Evolutionary conservation across 2,113 vertebrate species (phyloP), one percentile per base, ranked within the genome.

Genomic region (Nesogale talazaci): DNA sequence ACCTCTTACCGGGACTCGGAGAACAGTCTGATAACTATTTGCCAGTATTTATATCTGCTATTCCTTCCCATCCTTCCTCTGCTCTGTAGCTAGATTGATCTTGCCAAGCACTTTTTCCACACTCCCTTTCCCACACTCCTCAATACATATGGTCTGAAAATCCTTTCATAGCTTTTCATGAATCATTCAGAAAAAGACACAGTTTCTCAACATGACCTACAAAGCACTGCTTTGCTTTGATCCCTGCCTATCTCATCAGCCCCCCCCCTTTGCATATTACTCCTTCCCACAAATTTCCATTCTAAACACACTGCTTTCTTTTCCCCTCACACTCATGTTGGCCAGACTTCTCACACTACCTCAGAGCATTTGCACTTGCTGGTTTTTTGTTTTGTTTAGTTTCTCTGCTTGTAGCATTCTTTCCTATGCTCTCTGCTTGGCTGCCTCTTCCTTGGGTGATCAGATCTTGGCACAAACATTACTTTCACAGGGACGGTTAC

Each of bases 81-180:
- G 36, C 22, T 27, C 19, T 56, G 3, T 25, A 40, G 19, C 34
- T 63, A 38, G 31, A 86, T 27, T 34, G 36, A 87, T 25, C 57
- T 67, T 85, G 57, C 89, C 92, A 87, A n/a, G 11, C 14, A 16
- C 42, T 31, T 72, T 92, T 81, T 83, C 36, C 34, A 52, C 72
- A 27, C 15, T 42, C 83, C 17, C 4, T 67, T 91, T 29, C 52
- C 57, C 34, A 86, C 40, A 27, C 23, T 72, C 57, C 19, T 83
- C 29, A 86, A 22, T 7, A 72, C 1, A 6, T 52, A 77, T 76
- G 61, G 83, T 14, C 59, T 3, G 29, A 82, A 81, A 63, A 52
- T 52, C 17, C 52, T 83, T 76, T 34, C 89, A 77, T 74, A 86
- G 40, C 65, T 86, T 82, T 31, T 57, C 76, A 40, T 34, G 83